These are phyloP conservation scores for Serinus canaria DNA, from an alignment of 2,113 vertebrate genomes.

Conservation along the genomic window DNA sequence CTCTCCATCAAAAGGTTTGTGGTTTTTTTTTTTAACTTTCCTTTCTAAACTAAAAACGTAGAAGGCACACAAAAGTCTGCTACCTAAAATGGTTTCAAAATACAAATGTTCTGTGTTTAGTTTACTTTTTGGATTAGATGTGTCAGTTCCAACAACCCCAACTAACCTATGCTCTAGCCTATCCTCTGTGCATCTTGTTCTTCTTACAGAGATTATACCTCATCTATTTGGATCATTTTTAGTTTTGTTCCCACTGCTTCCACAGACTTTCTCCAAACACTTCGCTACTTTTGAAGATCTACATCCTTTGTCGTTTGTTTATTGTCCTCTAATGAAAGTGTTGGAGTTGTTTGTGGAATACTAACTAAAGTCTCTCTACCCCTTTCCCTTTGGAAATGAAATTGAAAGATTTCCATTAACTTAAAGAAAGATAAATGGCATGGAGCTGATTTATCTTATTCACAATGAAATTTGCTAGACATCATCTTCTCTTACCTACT, in stretches of 20 bases:
- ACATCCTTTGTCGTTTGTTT: background rate
- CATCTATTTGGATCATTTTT: background rate
- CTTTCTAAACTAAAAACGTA: slow-evolving; percentile 52
- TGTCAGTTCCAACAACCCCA: slow-evolving; percentile 41
- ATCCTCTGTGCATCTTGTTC: background rate
- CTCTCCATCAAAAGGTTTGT: slow-evolving; percentile 55
- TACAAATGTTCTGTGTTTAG: slow-evolving; percentile 45
- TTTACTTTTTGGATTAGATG: slow-evolving; percentile 60
- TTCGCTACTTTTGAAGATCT: background rate
- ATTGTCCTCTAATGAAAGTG: slow-evolving; percentile 3
- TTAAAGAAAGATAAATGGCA: background rate
- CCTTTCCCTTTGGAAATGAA: background rate
- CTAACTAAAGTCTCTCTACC: background rate
- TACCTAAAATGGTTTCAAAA: slow-evolving; percentile 50
- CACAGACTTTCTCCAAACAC: slow-evolving; percentile 13
- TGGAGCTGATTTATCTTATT: background rate
- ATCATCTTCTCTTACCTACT: background rate
- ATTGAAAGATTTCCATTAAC: background rate
- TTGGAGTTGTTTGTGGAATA: background rate
- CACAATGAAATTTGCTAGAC: background rate
- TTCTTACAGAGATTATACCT: slow-evolving; percentile 32
- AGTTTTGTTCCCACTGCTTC: slow-evolving; percentile 39
- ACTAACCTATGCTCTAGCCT: slow-evolving; percentile 41
- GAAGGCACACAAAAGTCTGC: slow-evolving; percentile 47
- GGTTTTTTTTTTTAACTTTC: slow-evolving; percentile 19